phyloP scores from a whole-genome alignment of 2,113 vertebrate species.

The Scophthalmus maximus region DNA sequence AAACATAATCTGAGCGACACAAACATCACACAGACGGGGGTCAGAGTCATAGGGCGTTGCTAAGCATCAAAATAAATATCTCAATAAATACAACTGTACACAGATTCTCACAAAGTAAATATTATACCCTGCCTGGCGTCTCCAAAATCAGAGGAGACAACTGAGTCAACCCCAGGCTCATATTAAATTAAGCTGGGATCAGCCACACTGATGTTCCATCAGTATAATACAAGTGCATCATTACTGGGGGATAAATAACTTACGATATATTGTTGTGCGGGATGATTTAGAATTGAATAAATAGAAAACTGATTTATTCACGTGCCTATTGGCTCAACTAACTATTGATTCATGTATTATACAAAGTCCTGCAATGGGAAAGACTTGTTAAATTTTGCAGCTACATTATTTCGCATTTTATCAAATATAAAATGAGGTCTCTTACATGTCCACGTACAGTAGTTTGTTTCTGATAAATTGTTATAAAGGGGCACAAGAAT shows the following conservation, averaged over 20 bases:
- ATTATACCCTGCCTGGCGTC: slow-evolving; percentile 58
- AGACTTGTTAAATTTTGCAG: slow-evolving; percentile 2
- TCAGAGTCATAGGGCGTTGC: slow-evolving; percentile 29
- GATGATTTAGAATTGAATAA: slow-evolving; percentile 20
- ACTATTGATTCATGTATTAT: slow-evolving; percentile 13
- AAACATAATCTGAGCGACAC: slow-evolving; percentile 29
- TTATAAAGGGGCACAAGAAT: neutral
- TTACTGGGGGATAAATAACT: slow-evolving; percentile 45
- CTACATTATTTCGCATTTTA: slow-evolving; percentile 17
- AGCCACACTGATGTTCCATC: slow-evolving; percentile 35
- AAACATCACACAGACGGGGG: slow-evolving; percentile 27
- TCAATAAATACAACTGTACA: slow-evolving; percentile 70
- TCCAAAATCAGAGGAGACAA: slow-evolving; percentile 37
- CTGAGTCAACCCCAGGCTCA: slow-evolving; percentile 14
- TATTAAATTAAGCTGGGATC: slow-evolving; percentile 21
- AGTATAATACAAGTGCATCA: slow-evolving; percentile 59
- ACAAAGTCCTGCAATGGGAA: slow-evolving; percentile 4
- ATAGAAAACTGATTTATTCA: slow-evolving; percentile 28
- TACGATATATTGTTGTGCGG: slow-evolving; percentile 20
- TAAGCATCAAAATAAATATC: slow-evolving; percentile 67
- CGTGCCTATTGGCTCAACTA: slow-evolving; percentile 24
- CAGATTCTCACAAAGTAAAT: slow-evolving; percentile 40
- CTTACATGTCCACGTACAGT: slow-evolving; percentile 1
- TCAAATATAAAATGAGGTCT: slow-evolving; percentile 16
- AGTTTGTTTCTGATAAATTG: neutral